A percentile compares a stretch with the other conserved stretches of the same genome.
Conservation (phyloP, 92 coral and sea anemone genomes). For the Zoanthus solanderi region DNA sequence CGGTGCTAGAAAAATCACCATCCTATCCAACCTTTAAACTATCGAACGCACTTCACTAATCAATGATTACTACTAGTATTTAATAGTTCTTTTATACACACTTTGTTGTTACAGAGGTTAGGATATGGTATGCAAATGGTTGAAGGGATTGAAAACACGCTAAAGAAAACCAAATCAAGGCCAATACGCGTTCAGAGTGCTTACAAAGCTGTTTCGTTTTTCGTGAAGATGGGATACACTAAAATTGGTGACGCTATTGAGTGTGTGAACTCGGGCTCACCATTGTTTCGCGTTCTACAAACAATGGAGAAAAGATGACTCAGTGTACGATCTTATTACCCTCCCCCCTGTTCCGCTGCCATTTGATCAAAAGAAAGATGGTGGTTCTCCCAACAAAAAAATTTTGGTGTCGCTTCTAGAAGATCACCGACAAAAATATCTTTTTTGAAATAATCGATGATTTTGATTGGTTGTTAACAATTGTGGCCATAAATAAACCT, state of each 20-base stretch:
- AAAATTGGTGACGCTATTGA: constrained; percentile 76
- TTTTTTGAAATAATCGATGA: no score
- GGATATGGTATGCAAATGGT: constrained; percentile 88
- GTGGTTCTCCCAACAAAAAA: no score
- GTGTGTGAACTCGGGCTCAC: constrained; percentile 80
- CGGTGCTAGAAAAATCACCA: no score
- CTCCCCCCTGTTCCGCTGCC: no score
- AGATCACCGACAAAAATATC: no score
- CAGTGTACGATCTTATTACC: not conserved
- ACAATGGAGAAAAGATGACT: constrained; percentile 80
- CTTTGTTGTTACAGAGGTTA: constrained; percentile 53
- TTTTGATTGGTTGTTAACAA: no score
- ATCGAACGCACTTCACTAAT: no score
- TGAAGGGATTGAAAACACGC: constrained; percentile 65
- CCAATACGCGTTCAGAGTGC: constrained; percentile 95
- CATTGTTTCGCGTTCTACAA: constrained; percentile 82
- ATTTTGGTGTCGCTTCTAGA: no score
- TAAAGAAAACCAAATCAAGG: constrained; percentile 65
- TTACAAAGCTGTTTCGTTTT: constrained; percentile 79
- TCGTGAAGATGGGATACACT: constrained; percentile 75
- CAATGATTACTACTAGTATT: not conserved
- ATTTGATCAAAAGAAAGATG: no score
- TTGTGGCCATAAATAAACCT: no score
- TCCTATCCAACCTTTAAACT: no score
- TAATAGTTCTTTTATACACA: not conserved